Percentiles rank a stretch among this genome's conserved stretches.
Evolutionary conservation across 1,140 invertebrate species (phyloP).

Genomic region (Drosophila nebulosa): DNA sequence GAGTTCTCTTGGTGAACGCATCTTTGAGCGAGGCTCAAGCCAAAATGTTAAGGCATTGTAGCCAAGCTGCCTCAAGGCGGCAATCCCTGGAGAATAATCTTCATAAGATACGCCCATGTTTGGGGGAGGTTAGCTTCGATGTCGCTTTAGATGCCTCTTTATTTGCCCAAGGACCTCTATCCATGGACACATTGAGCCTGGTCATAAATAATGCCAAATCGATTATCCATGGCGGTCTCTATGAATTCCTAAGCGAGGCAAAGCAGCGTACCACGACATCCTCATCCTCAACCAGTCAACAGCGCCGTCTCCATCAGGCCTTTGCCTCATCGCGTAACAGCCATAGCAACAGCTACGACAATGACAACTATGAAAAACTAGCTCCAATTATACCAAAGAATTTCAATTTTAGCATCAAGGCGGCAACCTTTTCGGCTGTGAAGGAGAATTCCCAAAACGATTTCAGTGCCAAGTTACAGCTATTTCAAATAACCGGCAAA

Average conservation of each 20-base stretch:
- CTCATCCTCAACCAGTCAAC: conserved; percentile 38
- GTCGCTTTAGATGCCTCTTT: conserved; percentile 88
- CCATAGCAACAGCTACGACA: conserved; percentile 57
- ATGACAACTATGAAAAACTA: conserved; percentile 83
- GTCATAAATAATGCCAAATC: conserved; percentile 86
- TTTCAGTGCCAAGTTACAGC: conserved; percentile 83
- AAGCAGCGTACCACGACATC: conserved; percentile 70
- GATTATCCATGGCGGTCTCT: conserved; percentile 85
- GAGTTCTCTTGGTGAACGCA: conserved; percentile 87
- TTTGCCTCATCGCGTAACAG: conserved; percentile 14
- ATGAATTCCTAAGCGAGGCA: conserved; percentile 83
- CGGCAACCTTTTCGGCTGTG: conserved; percentile 85
- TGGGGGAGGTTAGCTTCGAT: conserved; percentile 87
- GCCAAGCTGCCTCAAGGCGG: conserved; percentile 35
- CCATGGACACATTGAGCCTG: conserved; percentile 90
- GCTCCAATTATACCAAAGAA: conserved; percentile 90
- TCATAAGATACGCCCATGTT: conserved; percentile 82
- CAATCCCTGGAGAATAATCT: conserved; percentile 70
- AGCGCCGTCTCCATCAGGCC: conserved; percentile 12
- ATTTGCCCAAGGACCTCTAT: conserved; percentile 88
- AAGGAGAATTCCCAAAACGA: conserved; percentile 84
- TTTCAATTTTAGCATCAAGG: conserved; percentile 86
- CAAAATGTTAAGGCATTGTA: conserved; percentile 81
- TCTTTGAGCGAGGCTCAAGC: conserved; percentile 83
- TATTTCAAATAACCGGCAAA: conserved; percentile 75